Evolutionary conservation across 2,797 vertebrate species (phyloP), one percentile per base, ranked within the genome.

Genomic region (Morus bassanus): DNA sequence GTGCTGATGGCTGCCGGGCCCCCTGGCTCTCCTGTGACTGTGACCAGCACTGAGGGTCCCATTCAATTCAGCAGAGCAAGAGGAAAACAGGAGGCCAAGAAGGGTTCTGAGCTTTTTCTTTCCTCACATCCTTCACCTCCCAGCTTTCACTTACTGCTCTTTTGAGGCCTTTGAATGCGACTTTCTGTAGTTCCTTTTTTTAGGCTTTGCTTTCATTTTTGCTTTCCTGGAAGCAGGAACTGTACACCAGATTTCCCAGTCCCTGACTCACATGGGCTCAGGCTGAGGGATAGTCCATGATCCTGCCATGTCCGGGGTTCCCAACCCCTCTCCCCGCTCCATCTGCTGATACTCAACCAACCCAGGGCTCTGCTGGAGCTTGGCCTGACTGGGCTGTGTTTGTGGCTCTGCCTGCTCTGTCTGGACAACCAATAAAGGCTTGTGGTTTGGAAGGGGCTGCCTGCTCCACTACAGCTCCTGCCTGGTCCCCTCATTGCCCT

Each of bases 361-460:
- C 11, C 13, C 33, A 37, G 22, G 19, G 17, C 10, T 80, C 64
- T 70, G 10, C 48, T 82, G 39, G 30, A 67, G 11, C 37, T 19
- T 69, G 39, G 24, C 28, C 21, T 50, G 39, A 22, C 63, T 31
- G 18, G 30, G 18, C 24, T 61, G 37, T 31, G 24, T 54, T 72
- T 1, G 2, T 68, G 61, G 48, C 27, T 77, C 37, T 91, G 22
- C 28, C 39, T 73, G n/a, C 27, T 72, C 30, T 82, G 35, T n/a
- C 48, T 61, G 41, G 25, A 88, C 31, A 91, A 60, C 6, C 35
- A 95, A 93, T 95, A 96, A 95, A 96, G 19, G 9, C 13, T 76
- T 70, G 12, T 35, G 27, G 16, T 67, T 91, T 80, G 54, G 14
- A 91, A 25, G 19, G 22, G 27, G 4, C 57, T 91, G 41, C 27